phyloP scores from a whole-genome alignment of 2,797 vertebrate genomes.

The Periparus ater region DNA sequence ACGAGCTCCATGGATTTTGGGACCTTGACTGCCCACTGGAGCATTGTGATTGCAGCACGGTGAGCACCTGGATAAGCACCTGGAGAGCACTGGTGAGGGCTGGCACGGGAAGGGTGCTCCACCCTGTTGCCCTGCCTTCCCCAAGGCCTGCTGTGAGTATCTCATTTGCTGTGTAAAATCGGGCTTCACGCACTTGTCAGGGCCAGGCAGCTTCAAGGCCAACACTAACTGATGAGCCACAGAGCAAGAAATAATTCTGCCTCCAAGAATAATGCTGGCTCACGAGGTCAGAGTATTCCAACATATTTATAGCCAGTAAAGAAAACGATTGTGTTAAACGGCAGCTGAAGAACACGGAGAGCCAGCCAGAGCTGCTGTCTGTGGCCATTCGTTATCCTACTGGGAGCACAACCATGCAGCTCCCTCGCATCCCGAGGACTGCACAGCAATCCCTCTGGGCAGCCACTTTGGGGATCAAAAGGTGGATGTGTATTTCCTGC shows the following conservation, averaged over 20 bases:
- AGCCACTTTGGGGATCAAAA: not conserved
- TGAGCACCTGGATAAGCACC: not conserved
- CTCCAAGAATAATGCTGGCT: conserved; percentile 14
- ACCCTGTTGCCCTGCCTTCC: not conserved
- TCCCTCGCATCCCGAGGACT: not conserved
- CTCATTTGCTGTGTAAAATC: not conserved
- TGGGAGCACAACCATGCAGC: not conserved
- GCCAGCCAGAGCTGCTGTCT: not conserved
- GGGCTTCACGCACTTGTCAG: not conserved
- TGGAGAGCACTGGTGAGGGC: not conserved
- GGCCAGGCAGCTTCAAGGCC: conserved; percentile 5
- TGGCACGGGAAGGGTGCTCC: accelerated
- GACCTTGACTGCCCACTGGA: accelerated
- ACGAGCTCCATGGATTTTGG: not conserved
- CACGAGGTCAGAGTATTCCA: conserved; percentile 27
- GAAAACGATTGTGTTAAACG: conserved; percentile 43
- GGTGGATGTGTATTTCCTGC: not conserved
- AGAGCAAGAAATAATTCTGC: conserved; percentile 19
- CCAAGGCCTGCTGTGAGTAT: not conserved
- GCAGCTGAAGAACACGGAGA: not conserved
- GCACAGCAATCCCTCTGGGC: not conserved
- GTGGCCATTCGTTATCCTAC: not conserved
- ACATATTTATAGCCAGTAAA: conserved; percentile 25
- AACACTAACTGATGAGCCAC: not conserved
- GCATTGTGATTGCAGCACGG: not conserved